Percentiles rank a stretch among this genome's conserved stretches.
Conservation (phyloP, 2,888 invertebrate genomes). For the Cerceris ruficornis region DNA sequence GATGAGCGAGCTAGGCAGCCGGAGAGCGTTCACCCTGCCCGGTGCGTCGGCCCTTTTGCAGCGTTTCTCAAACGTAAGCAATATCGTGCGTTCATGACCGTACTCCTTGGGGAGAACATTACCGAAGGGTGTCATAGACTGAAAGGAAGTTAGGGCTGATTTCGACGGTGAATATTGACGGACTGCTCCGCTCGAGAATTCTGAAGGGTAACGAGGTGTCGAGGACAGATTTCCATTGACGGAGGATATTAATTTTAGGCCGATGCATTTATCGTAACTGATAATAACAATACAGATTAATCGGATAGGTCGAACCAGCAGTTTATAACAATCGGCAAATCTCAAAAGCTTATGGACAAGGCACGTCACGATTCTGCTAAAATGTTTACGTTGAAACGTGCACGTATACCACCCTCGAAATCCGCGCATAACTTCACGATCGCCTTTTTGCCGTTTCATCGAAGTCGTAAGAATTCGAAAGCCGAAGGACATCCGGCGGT, state of each 20-base stretch:
- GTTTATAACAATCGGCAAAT: not conserved
- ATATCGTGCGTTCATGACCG: slow-evolving; percentile 46
- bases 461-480: slow-evolving; percentile 50
- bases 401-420: slow-evolving; percentile 36
- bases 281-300: too few relatives aligned
- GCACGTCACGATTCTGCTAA: slow-evolving; percentile 10
- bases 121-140: slow-evolving; percentile 21
- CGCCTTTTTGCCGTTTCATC: slow-evolving; percentile 51
- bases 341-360: not conserved
- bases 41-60: slow-evolving; percentile 77
- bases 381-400: slow-evolving; percentile 30
- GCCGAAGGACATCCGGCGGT: slow-evolving; percentile 45
- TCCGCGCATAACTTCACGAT: slow-evolving; percentile 29
- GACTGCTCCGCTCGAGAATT: not conserved
- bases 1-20: slow-evolving; percentile 44
- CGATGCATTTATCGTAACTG: too few relatives aligned
- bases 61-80: slow-evolving; percentile 74
- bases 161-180: slow-evolving; percentile 11
- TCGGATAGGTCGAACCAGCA: too few relatives aligned
- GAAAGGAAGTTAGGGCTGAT: slow-evolving; percentile 8
- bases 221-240: not conserved
- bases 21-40: slow-evolving; percentile 77
- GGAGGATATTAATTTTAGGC: too few relatives aligned
- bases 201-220: not conserved
- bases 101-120: slow-evolving; percentile 33